Evolutionary conservation across 2,888 invertebrate genomes (phyloP).

Genomic region (Volucella inflata): DNA sequence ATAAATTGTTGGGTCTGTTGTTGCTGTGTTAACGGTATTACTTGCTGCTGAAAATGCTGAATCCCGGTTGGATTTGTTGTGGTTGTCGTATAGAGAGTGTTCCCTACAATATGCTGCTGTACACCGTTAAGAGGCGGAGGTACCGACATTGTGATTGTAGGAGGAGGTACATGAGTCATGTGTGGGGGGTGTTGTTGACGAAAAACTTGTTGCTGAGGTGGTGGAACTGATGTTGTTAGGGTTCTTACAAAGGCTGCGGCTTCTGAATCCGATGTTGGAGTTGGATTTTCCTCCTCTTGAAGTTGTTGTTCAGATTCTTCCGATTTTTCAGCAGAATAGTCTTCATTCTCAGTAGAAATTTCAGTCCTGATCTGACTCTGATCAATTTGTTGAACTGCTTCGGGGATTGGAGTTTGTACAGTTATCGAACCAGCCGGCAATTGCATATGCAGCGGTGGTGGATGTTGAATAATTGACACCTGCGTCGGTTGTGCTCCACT

Average conservation of each 20-base stretch:
- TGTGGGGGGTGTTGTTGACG: conserved; percentile 64
- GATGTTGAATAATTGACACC: conserved; percentile 73
- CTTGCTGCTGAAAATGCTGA: conserved; percentile 69
- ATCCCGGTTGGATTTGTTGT: conserved; percentile 60
- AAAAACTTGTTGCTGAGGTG: conserved; percentile 63
- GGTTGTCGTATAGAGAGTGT: conserved; percentile 68
- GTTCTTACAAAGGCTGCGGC: conserved; percentile 34
- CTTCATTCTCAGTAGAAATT: conserved; percentile 41
- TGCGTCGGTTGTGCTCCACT: conserved; percentile 61
- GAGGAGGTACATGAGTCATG: conserved; percentile 68
- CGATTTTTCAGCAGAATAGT: conserved; percentile 58
- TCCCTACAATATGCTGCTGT: conserved; percentile 70
- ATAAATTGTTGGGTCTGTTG: conserved; percentile 68
- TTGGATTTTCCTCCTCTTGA: conserved; percentile 45
- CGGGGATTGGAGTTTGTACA: conserved; percentile 57
- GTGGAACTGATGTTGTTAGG: conserved; percentile 57
- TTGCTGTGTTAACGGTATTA: conserved; percentile 64
- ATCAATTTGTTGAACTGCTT: conserved; percentile 54
- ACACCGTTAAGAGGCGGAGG: conserved; percentile 71
- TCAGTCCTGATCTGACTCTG: conserved; percentile 49
- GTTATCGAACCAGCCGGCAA: conserved; percentile 60
- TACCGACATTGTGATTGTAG: conserved; percentile 71
- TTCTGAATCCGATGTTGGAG: conserved; percentile 44
- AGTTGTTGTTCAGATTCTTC: conserved; percentile 52
- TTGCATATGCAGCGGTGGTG: conserved; percentile 72